Evolutionary conservation across 2,888 invertebrate genomes (phyloP).

Genomic region (Cotesia congregata): DNA sequence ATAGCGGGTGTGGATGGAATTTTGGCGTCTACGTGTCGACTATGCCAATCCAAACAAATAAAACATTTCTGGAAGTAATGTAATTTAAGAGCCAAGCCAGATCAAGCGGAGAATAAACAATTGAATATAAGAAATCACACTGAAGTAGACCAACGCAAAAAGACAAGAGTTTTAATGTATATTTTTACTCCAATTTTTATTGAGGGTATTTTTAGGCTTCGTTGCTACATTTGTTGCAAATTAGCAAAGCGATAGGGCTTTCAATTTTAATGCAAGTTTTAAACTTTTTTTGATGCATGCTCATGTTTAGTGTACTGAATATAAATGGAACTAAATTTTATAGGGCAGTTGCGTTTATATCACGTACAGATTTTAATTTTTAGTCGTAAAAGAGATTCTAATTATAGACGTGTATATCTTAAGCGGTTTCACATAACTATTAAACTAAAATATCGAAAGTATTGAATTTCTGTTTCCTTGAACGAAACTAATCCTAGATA

Average conservation of each 20-base stretch:
- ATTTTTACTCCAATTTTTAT: not conserved
- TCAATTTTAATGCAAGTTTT: not conserved
- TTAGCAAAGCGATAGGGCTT: not conserved
- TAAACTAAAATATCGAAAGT: conserved; percentile 34
- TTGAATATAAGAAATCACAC: conserved; percentile 12
- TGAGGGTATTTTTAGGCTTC: too few relatives aligned
- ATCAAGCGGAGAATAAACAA: conserved; percentile 13
- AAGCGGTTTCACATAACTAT: conserved; percentile 23
- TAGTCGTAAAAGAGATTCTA: conserved; percentile 14
- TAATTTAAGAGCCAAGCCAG: conserved; percentile 36
- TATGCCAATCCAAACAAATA: conserved; percentile 57
- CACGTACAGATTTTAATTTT: not conserved
- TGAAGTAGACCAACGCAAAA: not conserved
- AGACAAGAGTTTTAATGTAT: not conserved
- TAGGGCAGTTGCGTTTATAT: conserved; percentile 1
- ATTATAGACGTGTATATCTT: conserved; percentile 26
- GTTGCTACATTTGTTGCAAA: too few relatives aligned
- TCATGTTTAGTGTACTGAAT: not conserved
- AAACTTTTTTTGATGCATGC: not conserved
- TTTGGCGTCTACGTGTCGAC: conserved; percentile 31
- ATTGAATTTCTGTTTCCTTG: conserved; percentile 21
- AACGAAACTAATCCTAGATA: not conserved
- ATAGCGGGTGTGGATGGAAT: conserved; percentile 29
- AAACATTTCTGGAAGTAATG: conserved; percentile 10
- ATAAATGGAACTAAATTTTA: not conserved